These are phyloP conservation scores for Elmis aenea DNA, from an alignment of 2,888 invertebrate species.

Conservation along the genomic window DNA sequence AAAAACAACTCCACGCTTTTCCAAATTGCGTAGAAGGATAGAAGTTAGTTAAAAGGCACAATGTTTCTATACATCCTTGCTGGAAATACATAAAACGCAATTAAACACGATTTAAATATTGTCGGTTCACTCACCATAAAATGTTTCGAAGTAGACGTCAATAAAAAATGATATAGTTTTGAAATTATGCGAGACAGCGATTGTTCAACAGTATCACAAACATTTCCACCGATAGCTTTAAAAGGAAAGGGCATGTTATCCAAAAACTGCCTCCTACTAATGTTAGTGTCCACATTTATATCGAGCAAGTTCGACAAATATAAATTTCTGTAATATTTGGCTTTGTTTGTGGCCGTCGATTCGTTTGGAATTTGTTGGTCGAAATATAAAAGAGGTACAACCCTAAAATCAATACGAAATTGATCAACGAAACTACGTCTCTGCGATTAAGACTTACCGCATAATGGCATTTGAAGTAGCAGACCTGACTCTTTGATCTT, in stretches of 20 bases:
- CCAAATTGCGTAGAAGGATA: slow-evolving; percentile 66
- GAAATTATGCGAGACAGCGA: slow-evolving; percentile 55
- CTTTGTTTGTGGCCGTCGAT: slow-evolving; percentile 52
- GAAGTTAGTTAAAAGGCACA: slow-evolving; percentile 59
- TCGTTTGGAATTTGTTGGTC: slow-evolving; percentile 49
- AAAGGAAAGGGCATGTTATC: slow-evolving; percentile 52
- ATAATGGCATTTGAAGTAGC: slow-evolving; percentile 65
- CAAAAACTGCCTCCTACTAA: slow-evolving; percentile 46
- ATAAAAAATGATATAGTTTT: slow-evolving; percentile 50
- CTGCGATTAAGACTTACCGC: slow-evolving; percentile 46
- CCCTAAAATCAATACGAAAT: slow-evolving; percentile 43
- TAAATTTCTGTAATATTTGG: slow-evolving; percentile 42
- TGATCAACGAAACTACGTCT: slow-evolving; percentile 8
- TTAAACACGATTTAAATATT: too few species aligned
- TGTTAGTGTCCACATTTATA: slow-evolving; percentile 27
- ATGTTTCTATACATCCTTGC: slow-evolving; percentile 64
- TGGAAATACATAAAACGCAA: too few species aligned
- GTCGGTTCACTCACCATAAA: slow-evolving; percentile 66
- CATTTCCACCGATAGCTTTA: slow-evolving; percentile 35
- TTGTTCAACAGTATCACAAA: slow-evolving; percentile 45
- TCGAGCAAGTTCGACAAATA: slow-evolving; percentile 35
- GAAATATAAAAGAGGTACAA: slow-evolving; percentile 48
- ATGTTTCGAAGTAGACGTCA: slow-evolving; percentile 61
- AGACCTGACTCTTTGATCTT: slow-evolving; percentile 71
- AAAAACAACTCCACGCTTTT: slow-evolving; percentile 59